phyloP scores from a whole-genome alignment of 2,113 vertebrate genomes.

The Gambusia affinis region DNA sequence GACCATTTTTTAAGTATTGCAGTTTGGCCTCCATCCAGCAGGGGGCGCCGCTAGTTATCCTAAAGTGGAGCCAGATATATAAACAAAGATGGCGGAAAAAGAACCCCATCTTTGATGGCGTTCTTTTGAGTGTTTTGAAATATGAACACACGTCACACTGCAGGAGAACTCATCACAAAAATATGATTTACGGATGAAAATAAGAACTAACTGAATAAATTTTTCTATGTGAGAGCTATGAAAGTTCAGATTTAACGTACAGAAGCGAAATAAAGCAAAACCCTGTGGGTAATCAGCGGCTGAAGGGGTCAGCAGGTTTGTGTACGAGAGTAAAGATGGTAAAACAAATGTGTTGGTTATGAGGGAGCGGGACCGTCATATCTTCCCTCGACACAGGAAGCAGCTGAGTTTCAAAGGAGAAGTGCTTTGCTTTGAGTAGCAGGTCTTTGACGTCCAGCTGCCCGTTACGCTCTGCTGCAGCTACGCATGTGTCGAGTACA shows the following conservation, averaged over 20 bases:
- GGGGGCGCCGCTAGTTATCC: too few relatives aligned
- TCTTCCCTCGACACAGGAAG: constrained; percentile 51
- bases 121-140: too few relatives aligned
- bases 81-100: too few relatives aligned
- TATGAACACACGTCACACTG: too few relatives aligned
- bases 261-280: too few relatives aligned
- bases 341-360: background rate
- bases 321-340: background rate
- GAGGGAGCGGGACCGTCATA: background rate
- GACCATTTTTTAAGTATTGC: too few relatives aligned
- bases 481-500: background rate
- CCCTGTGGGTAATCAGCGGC: too few relatives aligned
- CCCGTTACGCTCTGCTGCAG: background rate
- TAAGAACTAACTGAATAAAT: background rate
- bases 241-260: background rate
- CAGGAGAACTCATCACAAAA: background rate
- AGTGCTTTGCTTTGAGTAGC: constrained; percentile 48
- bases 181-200: background rate
- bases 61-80: too few relatives aligned
- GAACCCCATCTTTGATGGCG: too few relatives aligned
- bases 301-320: background rate
- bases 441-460: constrained; percentile 3
- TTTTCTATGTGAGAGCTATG: background rate
- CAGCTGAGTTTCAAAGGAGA: constrained; percentile 74
- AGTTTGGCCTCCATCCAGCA: too few relatives aligned